Conservation (phyloP, 2,113 vertebrate species). For the Tachycineta bicolor region DNA sequence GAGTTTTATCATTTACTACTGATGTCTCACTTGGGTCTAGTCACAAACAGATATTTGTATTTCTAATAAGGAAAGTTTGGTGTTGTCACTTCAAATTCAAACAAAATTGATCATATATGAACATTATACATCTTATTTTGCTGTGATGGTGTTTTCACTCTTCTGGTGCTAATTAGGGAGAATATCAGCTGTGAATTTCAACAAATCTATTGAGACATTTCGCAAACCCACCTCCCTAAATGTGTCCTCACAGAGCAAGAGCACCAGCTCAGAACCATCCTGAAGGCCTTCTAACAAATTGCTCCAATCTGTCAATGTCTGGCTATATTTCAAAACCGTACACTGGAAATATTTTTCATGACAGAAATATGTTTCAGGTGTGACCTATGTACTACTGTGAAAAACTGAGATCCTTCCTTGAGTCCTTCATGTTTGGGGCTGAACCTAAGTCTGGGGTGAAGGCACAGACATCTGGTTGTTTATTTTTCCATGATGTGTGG, state of each 20-base stretch:
- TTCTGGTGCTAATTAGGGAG: not conserved
- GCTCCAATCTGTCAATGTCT: not conserved
- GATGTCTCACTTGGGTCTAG: not conserved
- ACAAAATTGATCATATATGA: not conserved
- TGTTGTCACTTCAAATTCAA: not conserved
- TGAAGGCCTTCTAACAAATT: not conserved
- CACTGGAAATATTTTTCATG: not conserved
- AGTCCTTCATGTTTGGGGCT: not conserved
- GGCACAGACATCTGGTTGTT: not conserved
- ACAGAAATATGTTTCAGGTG: not conserved
- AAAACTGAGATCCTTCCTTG: not conserved
- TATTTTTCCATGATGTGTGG: not conserved
- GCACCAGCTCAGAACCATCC: accelerated
- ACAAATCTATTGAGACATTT: not conserved
- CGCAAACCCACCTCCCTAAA: not conserved
- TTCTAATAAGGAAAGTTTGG: not conserved
- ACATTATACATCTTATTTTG: not conserved
- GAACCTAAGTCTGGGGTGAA: not conserved
- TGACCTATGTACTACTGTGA: accelerated
- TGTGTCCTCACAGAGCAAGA: not conserved
- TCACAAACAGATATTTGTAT: not conserved
- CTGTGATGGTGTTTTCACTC: not conserved
- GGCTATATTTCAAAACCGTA: not conserved
- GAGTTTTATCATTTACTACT: not conserved
- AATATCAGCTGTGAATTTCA: not conserved